Base-by-base conservation (phyloP, 2,797 vertebrate genomes). In the Gorsachius magnificus region DNA sequence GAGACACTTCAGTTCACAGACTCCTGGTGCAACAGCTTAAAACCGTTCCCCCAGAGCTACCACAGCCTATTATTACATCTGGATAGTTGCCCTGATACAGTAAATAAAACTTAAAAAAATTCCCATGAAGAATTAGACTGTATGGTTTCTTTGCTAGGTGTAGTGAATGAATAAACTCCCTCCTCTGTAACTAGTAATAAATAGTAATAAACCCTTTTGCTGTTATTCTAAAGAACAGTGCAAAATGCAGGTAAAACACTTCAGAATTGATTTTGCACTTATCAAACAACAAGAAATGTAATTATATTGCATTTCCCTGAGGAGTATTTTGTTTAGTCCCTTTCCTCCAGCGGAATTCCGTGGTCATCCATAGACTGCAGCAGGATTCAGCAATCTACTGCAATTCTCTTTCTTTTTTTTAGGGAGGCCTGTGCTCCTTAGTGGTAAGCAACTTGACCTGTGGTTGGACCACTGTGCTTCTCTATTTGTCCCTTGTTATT, bases 141-240 rank as follows among this genome's bases (percentile, higher is more conserved):
- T 41, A 50, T 7, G 9, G 9, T n/a, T 48, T 90, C 45, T 80
- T 77, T 71, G 16, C 36, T 48, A 79, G 16, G 7, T 72, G 81
- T 76, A 82, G 51, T 79, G 54, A 89, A 71, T 72, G 56, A 77
- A 58, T 24, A 63, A 50, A 57, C 70, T 83, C 13, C 21, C 11
- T 68, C 20, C 13, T 83, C 66, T 83, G 18, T 56, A 66, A 77
- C 51, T 71, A 33, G 33, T 26, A 86, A 81, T 80, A 93, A 88
- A 85, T 41, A 74, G 31, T 46, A 87, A 71, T 61, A 71, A 81
- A 95, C 56, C 17, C 43, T 78, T 71, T 84, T 57, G 46, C 65
- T 93, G 81, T 79, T 58, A 87, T 89, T 93, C 92, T 90, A 72
- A 82, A 87, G 31, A 90, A 58, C 38, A 81, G 18, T n/a, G 18